phyloP scores from a whole-genome alignment of 2,888 invertebrate genomes.

The Cerceris rybyensis region DNA sequence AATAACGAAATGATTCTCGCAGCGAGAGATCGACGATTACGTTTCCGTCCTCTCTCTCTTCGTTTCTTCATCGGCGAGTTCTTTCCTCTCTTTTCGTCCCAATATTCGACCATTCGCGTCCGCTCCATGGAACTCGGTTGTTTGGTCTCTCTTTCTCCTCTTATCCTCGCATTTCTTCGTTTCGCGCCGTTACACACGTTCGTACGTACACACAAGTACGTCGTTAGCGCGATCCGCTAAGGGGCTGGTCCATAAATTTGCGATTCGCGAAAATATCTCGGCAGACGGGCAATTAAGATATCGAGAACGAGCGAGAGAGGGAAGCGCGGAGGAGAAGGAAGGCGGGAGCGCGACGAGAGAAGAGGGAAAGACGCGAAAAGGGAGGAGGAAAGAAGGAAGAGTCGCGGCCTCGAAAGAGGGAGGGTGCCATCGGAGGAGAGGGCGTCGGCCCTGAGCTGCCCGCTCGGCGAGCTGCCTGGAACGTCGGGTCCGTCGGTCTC shows the following conservation, averaged over 20 bases:
- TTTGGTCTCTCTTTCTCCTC: slow-evolving; percentile 12
- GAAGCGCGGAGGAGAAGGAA: slow-evolving; percentile 11
- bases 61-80: slow-evolving; percentile 1
- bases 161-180: slow-evolving; percentile 12
- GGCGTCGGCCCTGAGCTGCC: slow-evolving; percentile 54
- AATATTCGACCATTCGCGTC: slow-evolving; percentile 13
- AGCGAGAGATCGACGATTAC: slow-evolving; percentile 70
- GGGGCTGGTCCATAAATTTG: slow-evolving; percentile 74
- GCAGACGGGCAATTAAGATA: slow-evolving; percentile 74
- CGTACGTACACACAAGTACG: slow-evolving; percentile 63
- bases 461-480: slow-evolving; percentile 19
- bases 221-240: slow-evolving; percentile 72
- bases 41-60: slow-evolving; percentile 44
- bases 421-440: slow-evolving; percentile 34
- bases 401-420: background rate
- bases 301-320: slow-evolving; percentile 65
- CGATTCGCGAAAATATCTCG: slow-evolving; percentile 74
- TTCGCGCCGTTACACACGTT: slow-evolving; percentile 18
- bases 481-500: background rate
- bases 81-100: slow-evolving; percentile 39
- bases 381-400: slow-evolving; percentile 40
- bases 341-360: slow-evolving; percentile 10
- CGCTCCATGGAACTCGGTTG: slow-evolving; percentile 9
- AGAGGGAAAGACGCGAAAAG: slow-evolving; percentile 9
- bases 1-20: slow-evolving; percentile 70